Conservation (phyloP, 2,113 vertebrate genomes). For the Vidua macroura region DNA sequence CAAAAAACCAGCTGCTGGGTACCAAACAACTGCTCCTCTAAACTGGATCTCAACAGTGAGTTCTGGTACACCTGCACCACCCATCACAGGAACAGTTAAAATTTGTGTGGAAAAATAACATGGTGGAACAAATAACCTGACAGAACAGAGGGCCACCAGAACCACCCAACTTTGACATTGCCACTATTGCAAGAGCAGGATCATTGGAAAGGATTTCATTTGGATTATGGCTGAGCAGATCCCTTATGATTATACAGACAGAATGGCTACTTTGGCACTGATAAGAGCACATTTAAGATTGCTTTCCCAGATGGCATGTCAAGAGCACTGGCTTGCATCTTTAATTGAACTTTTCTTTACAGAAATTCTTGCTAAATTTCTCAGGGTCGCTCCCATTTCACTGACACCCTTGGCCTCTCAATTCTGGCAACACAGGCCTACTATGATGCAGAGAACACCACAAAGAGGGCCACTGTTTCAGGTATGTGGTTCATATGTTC, state of each 20-base stretch:
- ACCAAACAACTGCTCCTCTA: background rate
- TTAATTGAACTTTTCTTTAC: background rate
- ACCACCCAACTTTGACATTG: background rate
- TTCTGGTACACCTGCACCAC: background rate
- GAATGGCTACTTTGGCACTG: background rate
- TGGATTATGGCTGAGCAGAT: background rate
- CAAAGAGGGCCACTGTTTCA: background rate
- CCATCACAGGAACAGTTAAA: background rate
- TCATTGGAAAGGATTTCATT: background rate
- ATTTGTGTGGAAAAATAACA: accelerated
- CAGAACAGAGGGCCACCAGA: background rate
- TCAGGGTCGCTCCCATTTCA: background rate
- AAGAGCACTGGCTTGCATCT: background rate
- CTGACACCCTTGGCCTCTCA: background rate
- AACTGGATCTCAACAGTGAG: background rate
- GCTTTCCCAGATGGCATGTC: background rate
- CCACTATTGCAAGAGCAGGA: background rate
- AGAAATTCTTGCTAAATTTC: background rate
- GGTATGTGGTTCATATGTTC: background rate
- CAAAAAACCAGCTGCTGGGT: background rate
- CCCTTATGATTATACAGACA: background rate
- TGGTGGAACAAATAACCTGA: background rate
- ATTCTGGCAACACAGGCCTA: background rate
- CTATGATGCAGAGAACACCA: background rate
- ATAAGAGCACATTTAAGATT: background rate